These are phyloP conservation scores for Drosophila repleta DNA, from an alignment of 1,140 invertebrate species.

Conservation along the genomic window DNA sequence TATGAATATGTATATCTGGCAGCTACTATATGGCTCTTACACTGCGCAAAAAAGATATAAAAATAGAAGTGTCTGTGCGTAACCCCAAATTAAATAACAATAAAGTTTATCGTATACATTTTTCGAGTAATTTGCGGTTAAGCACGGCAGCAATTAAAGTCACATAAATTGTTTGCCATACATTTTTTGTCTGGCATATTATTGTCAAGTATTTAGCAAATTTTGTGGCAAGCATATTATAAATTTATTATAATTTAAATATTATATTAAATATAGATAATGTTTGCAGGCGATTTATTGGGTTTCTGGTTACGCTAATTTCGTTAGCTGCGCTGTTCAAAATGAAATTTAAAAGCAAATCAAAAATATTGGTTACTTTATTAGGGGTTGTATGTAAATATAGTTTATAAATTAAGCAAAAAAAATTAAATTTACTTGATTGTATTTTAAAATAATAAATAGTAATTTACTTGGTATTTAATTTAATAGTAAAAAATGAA, in stretches of 20 bases:
- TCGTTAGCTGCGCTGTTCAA: background rate
- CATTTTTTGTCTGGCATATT: background rate
- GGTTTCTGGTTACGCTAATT: background rate
- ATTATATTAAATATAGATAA: constrained; percentile 1
- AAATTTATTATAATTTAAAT: constrained; percentile 10
- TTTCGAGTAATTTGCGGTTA: constrained; percentile 43
- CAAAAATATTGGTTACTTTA: background rate
- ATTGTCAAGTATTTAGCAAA: constrained; percentile 5
- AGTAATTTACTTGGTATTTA: no score
- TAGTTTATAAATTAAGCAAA: no score
- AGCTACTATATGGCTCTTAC: constrained; percentile 9
- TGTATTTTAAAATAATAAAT: no score
- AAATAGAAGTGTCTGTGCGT: background rate
- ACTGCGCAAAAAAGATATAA: no score
- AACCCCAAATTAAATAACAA: constrained; percentile 24
- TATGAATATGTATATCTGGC: constrained; percentile 8
- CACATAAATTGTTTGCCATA: constrained; percentile 18
- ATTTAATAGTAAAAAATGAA: no score
- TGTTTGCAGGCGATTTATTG: background rate
- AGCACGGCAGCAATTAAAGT: constrained; percentile 22
- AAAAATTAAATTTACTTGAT: no score
- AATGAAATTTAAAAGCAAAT: no score
- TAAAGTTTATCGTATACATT: constrained; percentile 18
- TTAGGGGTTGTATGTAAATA: background rate
- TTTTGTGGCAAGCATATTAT: constrained; percentile 2